Evolutionary conservation across 35 echinoderm and acorn worm genomes (phyloP), one percentile per base, ranked within the genome.

Genomic region (Heliocidaris erythrogramma): DNA sequence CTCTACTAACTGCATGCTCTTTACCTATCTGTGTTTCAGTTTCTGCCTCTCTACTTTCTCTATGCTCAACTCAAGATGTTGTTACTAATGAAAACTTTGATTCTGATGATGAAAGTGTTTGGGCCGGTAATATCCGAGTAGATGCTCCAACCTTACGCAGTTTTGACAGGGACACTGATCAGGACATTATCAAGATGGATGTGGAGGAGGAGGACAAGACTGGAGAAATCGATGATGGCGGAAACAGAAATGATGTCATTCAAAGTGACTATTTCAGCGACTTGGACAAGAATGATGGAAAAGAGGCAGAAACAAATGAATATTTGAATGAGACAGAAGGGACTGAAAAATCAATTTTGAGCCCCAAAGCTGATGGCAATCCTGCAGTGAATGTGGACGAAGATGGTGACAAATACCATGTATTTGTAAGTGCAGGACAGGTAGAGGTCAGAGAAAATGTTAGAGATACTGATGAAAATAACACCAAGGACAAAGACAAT

Each of bases 81-180:
- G 87, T 17, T 89, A 32, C 87, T 89, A 48, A 32, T 32, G 87
- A 32, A 89, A 89, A 27, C 87, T 47, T 32, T 48, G 47, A 89
- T 89, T 47, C 31, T 17, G 87, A 89, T 42, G 87, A 89, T 89
- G 87, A 78, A n/a, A 78, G 65, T 24, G 27, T 78, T n/a, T 78
- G 18, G 18, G 65, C 27, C 65, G 21, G 65, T 78, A 78, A 18
- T 78, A 78, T 78, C 8, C 18, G 65, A 78, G 65, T 21, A n/a
- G 7, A 7, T 78, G 14, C 65, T 78, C 65, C 65, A 27, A 78
- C 65, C 65, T 78, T 78, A 27, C 21, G 65, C 65, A 78, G 65
- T 24, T 24, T 78, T 24, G 65, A n/a, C 17, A 21, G n/a, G 65
- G 21, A 78, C n/a, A 27, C 27, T 78, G 21, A 78, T 78, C 65